Evolutionary conservation across 2,888 invertebrate genomes (phyloP), one percentile per base, ranked within the genome.

Genomic region (Melanchra persicariae): DNA sequence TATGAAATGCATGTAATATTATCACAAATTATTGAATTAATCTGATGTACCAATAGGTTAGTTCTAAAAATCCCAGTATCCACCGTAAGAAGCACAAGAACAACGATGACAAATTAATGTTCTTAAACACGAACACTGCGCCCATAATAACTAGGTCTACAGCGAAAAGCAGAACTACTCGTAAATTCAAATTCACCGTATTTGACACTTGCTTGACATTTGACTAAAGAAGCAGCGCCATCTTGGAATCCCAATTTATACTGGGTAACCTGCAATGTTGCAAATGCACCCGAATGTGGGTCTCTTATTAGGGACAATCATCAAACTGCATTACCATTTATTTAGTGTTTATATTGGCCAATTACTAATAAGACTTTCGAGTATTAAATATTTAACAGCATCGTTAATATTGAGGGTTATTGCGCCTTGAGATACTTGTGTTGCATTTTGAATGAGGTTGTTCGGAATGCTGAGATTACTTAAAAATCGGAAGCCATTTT

Each of bases 281-380:
- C 73, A 74, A 78, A 78, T 73, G 43, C 69, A 47, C 74, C 55
- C 58, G 52, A 64, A 77, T 58, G 70, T 74, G 55, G 70, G 71
- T 65, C 76, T 84, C 74, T 70, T 83, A 83, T 83, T 83, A 82
- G 79, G 82, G 70, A 70, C 83, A 83, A 83, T 79, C 71, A 84
- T 79, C 37, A 67, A 61, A 69, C 22, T 12, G 15, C 61, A 71
- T 76, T 70, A 76, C 58, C 52, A n/a, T 47, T 64, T 75, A 75
- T 67, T 69, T 67, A 19, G 49, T 71, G 72, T 72, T 70, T 63
- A 51, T 59, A 49, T 74, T 71, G 69, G 49, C 55, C 74, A 81
- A 71, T 77, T 59, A 83, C 81, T 82, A 59, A 77, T 74, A 74
- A 69, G 81, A 74, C 84, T 78, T 84, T 82, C 81, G 69, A 9